Conservation (phyloP, 35 echinoderm and acorn worm species). For the Lytechinus variegatus region DNA sequence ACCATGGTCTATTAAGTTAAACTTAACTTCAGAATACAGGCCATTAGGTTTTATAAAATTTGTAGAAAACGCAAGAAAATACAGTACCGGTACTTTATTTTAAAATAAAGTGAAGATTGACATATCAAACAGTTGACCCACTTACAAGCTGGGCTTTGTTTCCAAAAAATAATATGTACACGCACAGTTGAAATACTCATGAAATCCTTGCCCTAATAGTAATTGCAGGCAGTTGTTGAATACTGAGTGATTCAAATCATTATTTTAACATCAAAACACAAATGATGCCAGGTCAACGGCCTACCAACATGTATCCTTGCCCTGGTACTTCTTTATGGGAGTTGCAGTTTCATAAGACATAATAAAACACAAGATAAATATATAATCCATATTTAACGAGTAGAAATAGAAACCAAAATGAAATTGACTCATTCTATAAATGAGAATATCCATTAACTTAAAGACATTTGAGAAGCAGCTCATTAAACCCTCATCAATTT, state of each 20-base stretch:
- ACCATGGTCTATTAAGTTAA: too few relatives aligned
- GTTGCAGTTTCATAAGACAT: neutral
- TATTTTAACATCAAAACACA: too few relatives aligned
- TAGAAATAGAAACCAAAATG: neutral
- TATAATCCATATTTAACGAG: neutral
- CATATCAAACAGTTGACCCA: neutral
- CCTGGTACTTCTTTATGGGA: neutral
- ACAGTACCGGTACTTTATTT: too few relatives aligned
- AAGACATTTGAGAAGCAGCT: neutral
- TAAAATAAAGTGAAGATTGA: too few relatives aligned
- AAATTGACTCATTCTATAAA: neutral
- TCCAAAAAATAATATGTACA: neutral
- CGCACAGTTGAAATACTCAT: neutral
- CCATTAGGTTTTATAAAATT: too few relatives aligned
- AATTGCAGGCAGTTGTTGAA: neutral
- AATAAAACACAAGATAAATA: neutral
- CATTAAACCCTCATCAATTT: neutral
- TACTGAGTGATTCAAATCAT: too few relatives aligned
- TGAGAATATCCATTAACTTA: neutral
- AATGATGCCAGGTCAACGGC: neutral
- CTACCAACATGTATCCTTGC: neutral
- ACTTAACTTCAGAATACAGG: too few relatives aligned
- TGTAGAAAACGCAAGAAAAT: too few relatives aligned
- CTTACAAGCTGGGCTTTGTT: neutral
- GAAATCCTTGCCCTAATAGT: neutral